Base-by-base conservation (phyloP, 2,888 invertebrate species). In the Steinernema hermaphroditum region DNA sequence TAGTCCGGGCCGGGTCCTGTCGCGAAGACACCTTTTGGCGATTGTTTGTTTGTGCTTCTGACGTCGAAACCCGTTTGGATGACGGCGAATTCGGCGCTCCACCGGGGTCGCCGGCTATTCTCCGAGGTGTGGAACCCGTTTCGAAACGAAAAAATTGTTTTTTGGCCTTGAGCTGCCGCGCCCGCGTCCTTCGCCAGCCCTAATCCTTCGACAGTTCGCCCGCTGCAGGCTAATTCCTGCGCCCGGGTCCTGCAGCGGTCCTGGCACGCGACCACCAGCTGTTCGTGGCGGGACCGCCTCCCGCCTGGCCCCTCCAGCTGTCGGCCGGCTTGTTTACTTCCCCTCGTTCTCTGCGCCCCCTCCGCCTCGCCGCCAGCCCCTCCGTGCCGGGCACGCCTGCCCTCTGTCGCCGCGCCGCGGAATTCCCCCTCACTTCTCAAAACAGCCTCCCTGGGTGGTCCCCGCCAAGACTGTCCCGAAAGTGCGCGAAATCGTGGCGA, bases 401-500 rank as follows among this genome's bases (percentile, higher is more conserved):
- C 9, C 19, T 49, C 49, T 49, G 6, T 49, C 49, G 12, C 19
- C 49, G 14, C 49, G 6, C 8, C 14, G 19, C 49, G 19, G 12
- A 6, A n/a, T n/a, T 49, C 49, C 14, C 19, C 12, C 9, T 6
- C 49, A 19, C n/a, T 41, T 41, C 8, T 14, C 9, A 54, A 54
- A 54, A 54, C 54, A 54, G n/a, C 27, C 54, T 22, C 4, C 54
- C 54, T 16, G 46, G 46, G 46, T 46, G 46, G 46, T 46, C 46
- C 9, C 16, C 46, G n/a, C 4, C 9, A 46, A 19, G 22, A n/a
- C n/a, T 54, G 54, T 27, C 54, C 54, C 27, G 6, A 54, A 54
- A 54, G 54, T 54, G 54, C 54, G 54, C 54, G 54, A 54, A 54
- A 54, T 24, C 54, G 54, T 22, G 54, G 54, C 54, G 54, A 54